Evolutionary conservation across 1,140 invertebrate genomes (phyloP).

Genomic region (Glossosoma conforme): DNA sequence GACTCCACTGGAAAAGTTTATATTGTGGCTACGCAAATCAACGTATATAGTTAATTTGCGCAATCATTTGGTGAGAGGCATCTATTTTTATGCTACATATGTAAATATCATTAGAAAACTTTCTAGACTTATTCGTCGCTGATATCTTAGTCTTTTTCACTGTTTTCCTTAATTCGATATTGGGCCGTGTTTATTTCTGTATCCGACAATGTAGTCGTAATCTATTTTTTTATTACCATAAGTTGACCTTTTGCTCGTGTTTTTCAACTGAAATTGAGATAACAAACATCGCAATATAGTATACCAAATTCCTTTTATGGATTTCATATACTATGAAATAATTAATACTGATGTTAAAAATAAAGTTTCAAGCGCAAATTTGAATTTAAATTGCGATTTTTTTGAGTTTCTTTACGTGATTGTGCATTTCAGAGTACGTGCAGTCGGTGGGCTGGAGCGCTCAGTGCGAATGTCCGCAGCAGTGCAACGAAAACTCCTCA

Average conservation of each 20-base stretch:
- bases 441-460: conserved; percentile 11
- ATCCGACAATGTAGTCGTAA: background rate
- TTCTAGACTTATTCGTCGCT: background rate
- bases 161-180: background rate
- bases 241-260: too few relatives aligned
- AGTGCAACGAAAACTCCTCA: conserved; percentile 37
- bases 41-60: too few relatives aligned
- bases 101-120: too few relatives aligned
- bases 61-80: too few relatives aligned
- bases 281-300: too few relatives aligned
- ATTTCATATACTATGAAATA: too few relatives aligned
- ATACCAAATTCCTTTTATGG: too few relatives aligned
- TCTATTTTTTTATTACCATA: background rate
- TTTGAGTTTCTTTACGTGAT: background rate
- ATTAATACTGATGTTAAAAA: too few relatives aligned
- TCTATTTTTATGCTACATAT: too few relatives aligned
- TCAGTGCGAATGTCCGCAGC: conserved; percentile 36
- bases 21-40: too few relatives aligned
- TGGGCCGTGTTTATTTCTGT: background rate
- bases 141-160: background rate
- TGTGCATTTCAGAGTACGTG: conserved; percentile 14
- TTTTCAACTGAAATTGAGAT: too few relatives aligned
- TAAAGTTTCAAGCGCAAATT: background rate
- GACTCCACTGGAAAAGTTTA: too few relatives aligned
- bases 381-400: background rate